Evolutionary conservation across 2,797 vertebrate species (phyloP), one percentile per base, ranked within the genome.

Genomic region (Liasis olivaceus): DNA sequence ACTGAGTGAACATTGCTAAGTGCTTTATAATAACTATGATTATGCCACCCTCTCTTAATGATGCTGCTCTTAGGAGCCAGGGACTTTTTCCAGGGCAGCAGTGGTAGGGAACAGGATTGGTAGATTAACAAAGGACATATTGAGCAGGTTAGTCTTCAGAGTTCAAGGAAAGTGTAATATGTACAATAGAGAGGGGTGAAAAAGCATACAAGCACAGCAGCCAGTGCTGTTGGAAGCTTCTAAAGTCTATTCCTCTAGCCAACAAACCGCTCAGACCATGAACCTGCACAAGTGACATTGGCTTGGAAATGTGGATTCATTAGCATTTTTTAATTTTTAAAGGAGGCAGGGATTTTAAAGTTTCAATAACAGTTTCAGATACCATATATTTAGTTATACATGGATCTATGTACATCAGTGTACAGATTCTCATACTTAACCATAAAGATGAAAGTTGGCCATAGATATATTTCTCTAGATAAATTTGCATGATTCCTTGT

Each of bases 21-120:
- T 97, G 96, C 94, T 97, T 95, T 94, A 94, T 97, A 97, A 97
- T 97, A 96, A 96, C 96, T 95, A 94, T 96, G 95, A 97, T 97
- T 96, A 96, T 91, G 88, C n/a, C 2, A 17, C 87, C 90, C 93
- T 89, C 87, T 96, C 93, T 91, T 88, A 90, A 90, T 90, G 60
- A 90, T 84, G 85, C 89, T 92, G 85, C 84, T 92, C n/a, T 88
- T 91, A 93, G 36, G 91, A 96, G 93, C 72, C 92, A 95, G 95
- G 94, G 95, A 93, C 92, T 93, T 94, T 93, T 94, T 92, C 95
- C 94, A 95, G 95, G 94, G 91, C 92, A 91, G 90, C 91, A 93
- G 81, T 94, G 64, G 88, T 94, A 69, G 81, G 93, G 60, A 94
- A 51, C 69, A 66, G 63, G 36, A 62, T 94, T 97, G 93, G 88